Evolutionary conservation across 2,888 invertebrate genomes (phyloP), one percentile per base, ranked within the genome.

Genomic region (Aproaerema taeniolella): DNA sequence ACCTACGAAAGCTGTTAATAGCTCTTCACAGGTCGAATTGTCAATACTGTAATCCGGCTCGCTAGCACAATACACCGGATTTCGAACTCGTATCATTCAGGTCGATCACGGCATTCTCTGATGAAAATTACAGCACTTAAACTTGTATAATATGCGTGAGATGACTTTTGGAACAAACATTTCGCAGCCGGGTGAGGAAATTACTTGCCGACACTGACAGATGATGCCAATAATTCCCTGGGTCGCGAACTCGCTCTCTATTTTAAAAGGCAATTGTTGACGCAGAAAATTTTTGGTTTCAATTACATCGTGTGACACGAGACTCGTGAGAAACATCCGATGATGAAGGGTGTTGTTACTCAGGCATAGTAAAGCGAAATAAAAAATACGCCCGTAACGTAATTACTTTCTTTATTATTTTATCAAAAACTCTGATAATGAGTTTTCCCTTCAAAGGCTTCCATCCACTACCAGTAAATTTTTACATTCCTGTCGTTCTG

Each of bases 171-270:
- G 61, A 77, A 75, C 70, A 71, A 71, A 71, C 70, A 69, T 73
- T 72, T 67, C 62, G 64, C 67, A 60, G 57, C 53, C 59, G 56
- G 63, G 65, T 65, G 65, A 71, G 73, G 67, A 78, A 77, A 79
- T 81, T 76, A 76, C 74, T 65, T 64, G 71, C 70, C 65, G 77
- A 73, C 80, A 68, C 64, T 79, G 81, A 82, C 73, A 74, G 69
- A 82, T 81, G 74, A 71, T 64, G 65, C 71, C 76, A 76, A 79
- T 79, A 78, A 78, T 67, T 77, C 67, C 63, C 63, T 53, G 53
- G 61, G 64, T 64, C 66, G 59, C 64, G 64, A 64, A 68, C 64
- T 55, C 55, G 58, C 50, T 53, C 58, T 63, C 55, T 67, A 59
- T 69, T 64, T 59, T 61, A 58, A 57, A 61, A 62, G 55, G 50